phyloP scores from a whole-genome alignment of 1,140 invertebrate genomes.

The Dendroctonus ponderosae region DNA sequence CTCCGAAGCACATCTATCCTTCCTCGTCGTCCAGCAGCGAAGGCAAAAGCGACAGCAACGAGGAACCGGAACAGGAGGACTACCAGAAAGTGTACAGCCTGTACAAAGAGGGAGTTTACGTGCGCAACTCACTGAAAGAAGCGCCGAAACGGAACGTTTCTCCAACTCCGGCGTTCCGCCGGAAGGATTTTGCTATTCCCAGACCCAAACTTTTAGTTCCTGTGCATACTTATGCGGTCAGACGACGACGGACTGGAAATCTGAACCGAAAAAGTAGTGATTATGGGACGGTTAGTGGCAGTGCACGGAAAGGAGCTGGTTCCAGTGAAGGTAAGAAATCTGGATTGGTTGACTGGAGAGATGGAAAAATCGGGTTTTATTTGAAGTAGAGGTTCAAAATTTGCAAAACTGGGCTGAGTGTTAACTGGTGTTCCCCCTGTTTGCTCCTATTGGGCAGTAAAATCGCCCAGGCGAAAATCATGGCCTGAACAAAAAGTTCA shows the following conservation, averaged over 20 bases:
- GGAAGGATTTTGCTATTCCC: slow-evolving; percentile 70
- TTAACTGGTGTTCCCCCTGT: too few relatives aligned
- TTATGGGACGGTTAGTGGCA: slow-evolving; percentile 1
- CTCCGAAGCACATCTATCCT: slow-evolving; percentile 44
- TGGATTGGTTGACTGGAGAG: too few relatives aligned
- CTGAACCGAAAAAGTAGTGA: slow-evolving; percentile 42
- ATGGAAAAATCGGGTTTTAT: too few relatives aligned
- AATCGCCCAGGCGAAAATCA: too few relatives aligned
- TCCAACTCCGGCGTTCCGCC: too few relatives aligned
- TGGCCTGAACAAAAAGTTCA: too few relatives aligned
- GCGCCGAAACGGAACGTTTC: too few relatives aligned
- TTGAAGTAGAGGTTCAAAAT: too few relatives aligned
- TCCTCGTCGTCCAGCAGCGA: slow-evolving; percentile 33
- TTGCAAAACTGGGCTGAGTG: too few relatives aligned
- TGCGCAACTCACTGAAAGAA: slow-evolving; percentile 31
- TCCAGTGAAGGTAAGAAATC: background rate
- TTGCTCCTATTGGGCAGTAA: too few relatives aligned
- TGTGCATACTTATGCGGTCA: slow-evolving; percentile 78
- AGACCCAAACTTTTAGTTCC: slow-evolving; percentile 81
- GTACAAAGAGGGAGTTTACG: slow-evolving; percentile 46
- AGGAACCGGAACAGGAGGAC: slow-evolving; percentile 47
- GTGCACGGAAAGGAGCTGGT: background rate
- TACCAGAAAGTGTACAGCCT: slow-evolving; percentile 42
- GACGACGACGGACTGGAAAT: slow-evolving; percentile 75
- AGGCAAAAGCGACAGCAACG: slow-evolving; percentile 15